Base-by-base conservation (phyloP, 2,888 invertebrate genomes). In the Adelognathus sp. region DNA sequence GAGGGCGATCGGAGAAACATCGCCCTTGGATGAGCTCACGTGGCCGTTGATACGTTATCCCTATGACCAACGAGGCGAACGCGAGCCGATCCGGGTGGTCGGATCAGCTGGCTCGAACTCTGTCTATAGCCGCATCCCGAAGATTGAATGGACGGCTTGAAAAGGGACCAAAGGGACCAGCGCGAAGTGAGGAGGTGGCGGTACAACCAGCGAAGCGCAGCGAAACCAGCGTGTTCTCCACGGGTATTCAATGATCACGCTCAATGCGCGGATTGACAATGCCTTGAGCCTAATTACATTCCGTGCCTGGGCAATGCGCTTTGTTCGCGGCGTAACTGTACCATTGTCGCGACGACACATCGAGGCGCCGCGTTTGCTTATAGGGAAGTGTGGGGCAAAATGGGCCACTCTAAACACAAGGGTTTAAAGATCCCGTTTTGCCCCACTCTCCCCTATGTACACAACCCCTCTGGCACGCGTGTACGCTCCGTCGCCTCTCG, bases 261-360 rank as follows among this genome's bases (percentile, higher is more conserved):
- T 82, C 71, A 83, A 79, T 80, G 84, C 82, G 83, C 79, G 77
- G 79, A 83, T 82, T 81, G 85, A 88, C 86, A 87, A 86, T 86
- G 83, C 85, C 84, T 83, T 82, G 69, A 80, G 83, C 85, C 86
- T 87, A 87, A 88, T 88, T 88, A 86, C 86, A 87, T 87, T 87
- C 84, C 85, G 81, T n/a, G 79, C 81, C 84, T 83, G 77, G n/a
- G 77, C 83, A 76, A 76, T 75, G 61, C 39, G 75, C 64, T 67
- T 76, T 66, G 76, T 29, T 24, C n/a, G 52, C 46, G 16, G 21
- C 36, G 52, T 36, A 31, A 69, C 61, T 58, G 52, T 50, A 46
- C 46, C 31, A 27, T 9, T n/a, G n/a, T 18, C 14, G 21, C 16
- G 39, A 27, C n/a, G n/a, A 24, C n/a, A 36, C 29, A 36, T 56